phyloP scores from a whole-genome alignment of 2,888 invertebrate genomes.

The Eupithecia inturbata region DNA sequence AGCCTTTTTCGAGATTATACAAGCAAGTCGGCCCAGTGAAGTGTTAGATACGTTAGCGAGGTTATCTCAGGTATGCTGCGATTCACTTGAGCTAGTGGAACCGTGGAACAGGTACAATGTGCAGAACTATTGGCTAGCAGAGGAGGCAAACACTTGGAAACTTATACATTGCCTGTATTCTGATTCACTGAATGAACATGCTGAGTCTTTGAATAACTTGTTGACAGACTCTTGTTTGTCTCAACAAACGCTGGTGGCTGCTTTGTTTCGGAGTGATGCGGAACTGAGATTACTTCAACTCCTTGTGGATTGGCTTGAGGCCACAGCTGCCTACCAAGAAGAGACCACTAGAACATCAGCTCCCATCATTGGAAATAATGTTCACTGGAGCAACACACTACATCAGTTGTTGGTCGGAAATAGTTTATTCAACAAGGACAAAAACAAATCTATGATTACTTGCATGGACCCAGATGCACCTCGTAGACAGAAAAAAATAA shows the following conservation, averaged over 20 bases:
- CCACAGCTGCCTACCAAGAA: conserved; percentile 93
- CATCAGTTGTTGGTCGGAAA: conserved; percentile 87
- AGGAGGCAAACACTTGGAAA: conserved; percentile 95
- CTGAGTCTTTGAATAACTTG: conserved; percentile 78
- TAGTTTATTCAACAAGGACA: conserved; percentile 78
- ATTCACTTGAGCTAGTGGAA: conserved; percentile 82
- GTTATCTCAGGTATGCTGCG: conserved; percentile 86
- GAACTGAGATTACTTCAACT: conserved; percentile 89
- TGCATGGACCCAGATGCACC: conserved; percentile 96
- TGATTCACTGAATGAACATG: conserved; percentile 88
- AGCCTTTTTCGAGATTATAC: conserved; percentile 79
- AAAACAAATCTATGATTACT: conserved; percentile 81
- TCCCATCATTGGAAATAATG: conserved; percentile 82
- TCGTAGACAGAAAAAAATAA: conserved; percentile 88
- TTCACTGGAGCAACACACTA: conserved; percentile 96
- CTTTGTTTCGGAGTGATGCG: conserved; percentile 78
- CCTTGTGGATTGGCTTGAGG: conserved; percentile 96
- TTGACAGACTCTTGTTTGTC: conserved; percentile 72
- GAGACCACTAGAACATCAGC: conserved; percentile 74
- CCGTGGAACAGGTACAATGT: conserved; percentile 79
- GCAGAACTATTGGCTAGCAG: conserved; percentile 86
- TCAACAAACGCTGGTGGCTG: conserved; percentile 70
- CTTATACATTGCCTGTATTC: conserved; percentile 91
- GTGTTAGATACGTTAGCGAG: conserved; percentile 85
- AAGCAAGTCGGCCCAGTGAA: conserved; percentile 75